Evolutionary conservation across 1,140 invertebrate species (phyloP).

Genomic region (Apis cerana): DNA sequence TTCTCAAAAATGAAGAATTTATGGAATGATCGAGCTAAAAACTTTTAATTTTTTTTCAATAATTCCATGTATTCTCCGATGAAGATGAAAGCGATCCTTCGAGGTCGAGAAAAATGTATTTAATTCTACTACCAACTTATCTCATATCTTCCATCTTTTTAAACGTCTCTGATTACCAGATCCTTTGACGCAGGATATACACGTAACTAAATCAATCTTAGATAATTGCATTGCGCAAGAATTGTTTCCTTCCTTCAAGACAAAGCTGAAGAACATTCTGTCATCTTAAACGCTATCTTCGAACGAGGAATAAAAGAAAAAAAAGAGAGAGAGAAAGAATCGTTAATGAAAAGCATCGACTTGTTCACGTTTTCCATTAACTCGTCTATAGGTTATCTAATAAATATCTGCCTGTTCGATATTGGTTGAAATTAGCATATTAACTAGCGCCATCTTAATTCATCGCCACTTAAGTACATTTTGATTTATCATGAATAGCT

Average conservation of each 20-base stretch:
- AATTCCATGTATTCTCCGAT: too few relatives aligned
- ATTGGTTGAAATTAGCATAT: not conserved
- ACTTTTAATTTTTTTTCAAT: not conserved
- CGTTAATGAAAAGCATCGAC: not conserved
- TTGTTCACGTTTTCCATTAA: not conserved
- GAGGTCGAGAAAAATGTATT: not conserved
- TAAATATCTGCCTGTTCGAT: not conserved
- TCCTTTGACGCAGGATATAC: not conserved
- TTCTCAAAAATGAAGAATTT: not conserved
- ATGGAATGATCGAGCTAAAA: not conserved
- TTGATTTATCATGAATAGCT: not conserved
- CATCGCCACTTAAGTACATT: not conserved
- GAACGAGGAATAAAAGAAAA: too few relatives aligned
- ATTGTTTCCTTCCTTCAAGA: not conserved
- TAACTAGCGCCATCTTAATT: not conserved
- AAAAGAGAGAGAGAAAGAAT: not conserved
- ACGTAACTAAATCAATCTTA: conserved; percentile 12
- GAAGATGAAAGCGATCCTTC: not conserved
- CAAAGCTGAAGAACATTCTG: not conserved
- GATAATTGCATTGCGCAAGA: conserved; percentile 12
- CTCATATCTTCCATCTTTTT: not conserved
- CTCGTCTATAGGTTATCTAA: not conserved
- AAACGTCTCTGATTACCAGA: conserved; percentile 26
- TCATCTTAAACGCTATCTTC: not conserved
- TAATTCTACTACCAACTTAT: conserved; percentile 2